Conservation (phyloP, 2,113 vertebrate genomes). For the Azemiops feae region DNA sequence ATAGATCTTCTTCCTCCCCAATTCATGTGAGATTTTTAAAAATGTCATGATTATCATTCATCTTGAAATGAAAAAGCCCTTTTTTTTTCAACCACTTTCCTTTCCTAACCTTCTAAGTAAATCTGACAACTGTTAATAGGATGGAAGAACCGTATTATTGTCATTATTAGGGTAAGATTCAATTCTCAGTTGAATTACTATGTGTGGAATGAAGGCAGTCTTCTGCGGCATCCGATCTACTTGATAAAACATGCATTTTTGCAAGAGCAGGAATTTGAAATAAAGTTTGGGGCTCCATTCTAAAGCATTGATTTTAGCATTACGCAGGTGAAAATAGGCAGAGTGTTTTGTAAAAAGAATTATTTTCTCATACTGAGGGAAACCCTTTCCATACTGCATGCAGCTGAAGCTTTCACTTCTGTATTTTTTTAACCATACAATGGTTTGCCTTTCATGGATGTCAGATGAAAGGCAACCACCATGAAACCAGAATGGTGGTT, state of each 20-base stretch:
- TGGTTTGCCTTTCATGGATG: not conserved
- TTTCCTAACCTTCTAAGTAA: not conserved
- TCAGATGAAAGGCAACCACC: not conserved
- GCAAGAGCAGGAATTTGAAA: not conserved
- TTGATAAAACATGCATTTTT: not conserved
- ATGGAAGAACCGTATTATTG: not conserved
- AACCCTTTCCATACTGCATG: no score
- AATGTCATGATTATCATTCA: not conserved
- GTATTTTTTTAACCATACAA: no score
- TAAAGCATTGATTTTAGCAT: not conserved
- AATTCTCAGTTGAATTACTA: not conserved
- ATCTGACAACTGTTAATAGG: not conserved
- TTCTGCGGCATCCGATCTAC: not conserved
- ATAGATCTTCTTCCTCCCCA: not conserved
- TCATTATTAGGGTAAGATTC: not conserved
- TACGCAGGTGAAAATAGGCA: not conserved
- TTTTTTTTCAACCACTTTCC: not conserved
- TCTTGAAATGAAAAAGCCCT: not conserved
- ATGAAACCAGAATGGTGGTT: not conserved
- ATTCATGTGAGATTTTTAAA: not conserved
- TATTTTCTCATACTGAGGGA: not conserved
- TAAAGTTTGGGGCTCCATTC: not conserved
- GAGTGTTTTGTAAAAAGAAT: not conserved
- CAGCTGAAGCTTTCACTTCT: no score
- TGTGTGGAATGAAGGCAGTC: not conserved